Evolutionary conservation across 2,113 vertebrate genomes (phyloP).

Genomic region (Ranitomeya imitator): DNA sequence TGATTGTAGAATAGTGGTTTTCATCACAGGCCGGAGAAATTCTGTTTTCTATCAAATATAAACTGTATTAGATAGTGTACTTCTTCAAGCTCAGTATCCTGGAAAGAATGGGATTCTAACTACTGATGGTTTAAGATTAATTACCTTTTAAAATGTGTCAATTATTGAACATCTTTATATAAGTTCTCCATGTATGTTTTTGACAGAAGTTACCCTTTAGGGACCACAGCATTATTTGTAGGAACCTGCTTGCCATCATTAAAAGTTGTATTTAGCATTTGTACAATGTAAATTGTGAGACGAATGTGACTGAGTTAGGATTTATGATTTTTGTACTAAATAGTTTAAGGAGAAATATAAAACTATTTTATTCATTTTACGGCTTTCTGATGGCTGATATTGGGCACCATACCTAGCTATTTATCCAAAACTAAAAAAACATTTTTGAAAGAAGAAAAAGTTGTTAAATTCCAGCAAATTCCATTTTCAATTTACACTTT

Average conservation of each 20-base stretch:
- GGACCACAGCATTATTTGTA: neutral
- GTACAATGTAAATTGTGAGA: neutral
- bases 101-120: slow-evolving; percentile 18
- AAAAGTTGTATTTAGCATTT: neutral
- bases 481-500: neutral
- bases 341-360: neutral
- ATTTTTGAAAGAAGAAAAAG: too few relatives aligned
- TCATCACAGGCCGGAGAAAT: slow-evolving; percentile 5
- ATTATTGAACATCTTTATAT: slow-evolving; percentile 33
- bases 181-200: slow-evolving; percentile 28
- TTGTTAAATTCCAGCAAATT: too few relatives aligned
- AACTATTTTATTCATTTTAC: neutral
- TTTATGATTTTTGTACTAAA: neutral
- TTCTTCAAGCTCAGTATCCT: neutral
- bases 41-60: slow-evolving; percentile 42
- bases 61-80: slow-evolving; percentile 34
- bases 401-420: too few relatives aligned
- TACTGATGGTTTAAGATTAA: slow-evolving; percentile 32
- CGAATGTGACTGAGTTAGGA: neutral
- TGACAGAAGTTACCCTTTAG: slow-evolving; percentile 10
- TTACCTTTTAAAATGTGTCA: slow-evolving; percentile 48
- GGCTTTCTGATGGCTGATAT: neutral
- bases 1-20: slow-evolving; percentile 29
- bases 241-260: neutral
- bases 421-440: too few relatives aligned